A percentile compares a stretch with the other conserved stretches of the same genome.
These are phyloP conservation scores for Dicroscelio sp. DNA, from an alignment of 2,888 invertebrate genomes.

Conservation along the genomic window DNA sequence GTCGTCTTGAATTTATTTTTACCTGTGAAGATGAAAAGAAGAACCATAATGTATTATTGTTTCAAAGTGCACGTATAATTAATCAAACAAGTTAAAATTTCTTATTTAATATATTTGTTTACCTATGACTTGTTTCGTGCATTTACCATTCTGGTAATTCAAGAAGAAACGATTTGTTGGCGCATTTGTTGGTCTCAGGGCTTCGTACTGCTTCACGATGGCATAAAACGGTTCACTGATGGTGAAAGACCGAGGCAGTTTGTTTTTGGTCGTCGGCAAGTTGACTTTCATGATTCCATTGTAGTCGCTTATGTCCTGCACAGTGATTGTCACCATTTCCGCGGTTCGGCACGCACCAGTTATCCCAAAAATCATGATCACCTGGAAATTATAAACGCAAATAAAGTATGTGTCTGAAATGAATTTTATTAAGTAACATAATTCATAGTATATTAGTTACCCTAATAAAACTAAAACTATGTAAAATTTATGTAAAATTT, in stretches of 20 bases:
- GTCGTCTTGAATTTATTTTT: constrained; percentile 77
- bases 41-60: too few relatives aligned
- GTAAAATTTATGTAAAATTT: too few relatives aligned
- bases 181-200: constrained; percentile 21
- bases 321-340: background rate
- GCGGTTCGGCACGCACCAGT: constrained; percentile 34
- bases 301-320: background rate
- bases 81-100: too few relatives aligned
- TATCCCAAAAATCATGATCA: constrained; percentile 62
- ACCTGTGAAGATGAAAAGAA: too few relatives aligned
- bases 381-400: background rate
- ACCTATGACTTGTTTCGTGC: constrained; percentile 72
- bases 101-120: background rate
- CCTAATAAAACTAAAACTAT: too few relatives aligned
- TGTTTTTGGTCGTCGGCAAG: constrained; percentile 27
- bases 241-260: constrained; percentile 6
- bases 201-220: background rate
- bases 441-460: too few relatives aligned
- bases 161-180: constrained; percentile 20
- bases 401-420: too few relatives aligned
- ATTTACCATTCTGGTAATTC: constrained; percentile 80
- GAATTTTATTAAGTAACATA: too few relatives aligned
- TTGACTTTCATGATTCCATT: background rate
- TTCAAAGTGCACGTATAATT: too few relatives aligned
- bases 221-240: background rate